These are phyloP conservation scores for Mystacides longicornis DNA, from an alignment of 2,888 invertebrate species.

Conservation along the genomic window DNA sequence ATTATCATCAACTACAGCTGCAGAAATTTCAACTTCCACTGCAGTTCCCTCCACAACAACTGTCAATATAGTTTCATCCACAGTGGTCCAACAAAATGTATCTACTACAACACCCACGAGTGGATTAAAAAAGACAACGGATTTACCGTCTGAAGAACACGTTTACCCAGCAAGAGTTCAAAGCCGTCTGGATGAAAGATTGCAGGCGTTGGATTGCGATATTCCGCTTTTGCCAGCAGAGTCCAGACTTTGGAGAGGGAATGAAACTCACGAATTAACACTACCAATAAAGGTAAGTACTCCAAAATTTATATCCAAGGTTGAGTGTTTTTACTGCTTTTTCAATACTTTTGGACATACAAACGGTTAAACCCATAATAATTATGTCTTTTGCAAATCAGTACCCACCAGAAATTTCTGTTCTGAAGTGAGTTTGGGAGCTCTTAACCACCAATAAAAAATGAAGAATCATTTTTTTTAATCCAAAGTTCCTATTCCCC, in stretches of 20 bases:
- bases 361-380: no score
- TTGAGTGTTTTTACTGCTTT: no score
- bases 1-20: neutral
- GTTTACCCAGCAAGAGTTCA: constrained; percentile 35
- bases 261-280: constrained; percentile 63
- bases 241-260: constrained; percentile 62
- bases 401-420: no score
- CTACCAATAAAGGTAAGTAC: constrained; percentile 59
- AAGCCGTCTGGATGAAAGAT: constrained; percentile 53
- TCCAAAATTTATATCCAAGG: no score
- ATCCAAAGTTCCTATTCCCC: no score
- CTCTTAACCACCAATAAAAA: no score
- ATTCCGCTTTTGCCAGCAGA: constrained; percentile 57
- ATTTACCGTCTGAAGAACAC: constrained; percentile 13
- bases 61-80: no score
- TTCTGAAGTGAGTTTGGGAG: no score
- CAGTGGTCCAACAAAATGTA: constrained; percentile 1
- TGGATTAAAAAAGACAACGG: constrained; percentile 2
- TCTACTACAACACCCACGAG: neutral
- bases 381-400: no score
- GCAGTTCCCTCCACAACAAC: neutral
- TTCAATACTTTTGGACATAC: no score
- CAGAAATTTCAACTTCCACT: neutral
- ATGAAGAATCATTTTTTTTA: no score
- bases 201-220: constrained; percentile 58